Base-by-base conservation (phyloP, 37 sponge, comb jelly and placozoan species). In the Corticium candelabrum region DNA sequence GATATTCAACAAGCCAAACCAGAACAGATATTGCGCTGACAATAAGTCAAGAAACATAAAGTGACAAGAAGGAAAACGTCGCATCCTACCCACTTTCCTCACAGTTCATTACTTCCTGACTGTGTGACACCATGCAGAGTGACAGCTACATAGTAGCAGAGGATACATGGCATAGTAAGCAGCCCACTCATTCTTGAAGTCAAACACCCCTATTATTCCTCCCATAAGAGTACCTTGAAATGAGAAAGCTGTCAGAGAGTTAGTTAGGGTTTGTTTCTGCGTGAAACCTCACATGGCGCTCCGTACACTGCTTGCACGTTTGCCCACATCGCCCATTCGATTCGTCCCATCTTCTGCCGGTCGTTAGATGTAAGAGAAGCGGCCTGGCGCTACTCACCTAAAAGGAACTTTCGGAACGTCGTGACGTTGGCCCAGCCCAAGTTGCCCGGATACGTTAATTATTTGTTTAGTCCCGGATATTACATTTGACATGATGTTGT, bases 281-380 rank as follows among this genome's bases (percentile, higher is more conserved):
- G 62, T 11, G 11, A 27, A 11, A 11, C 62, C 21, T 11, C 62
- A 50, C 62, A 11, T 27, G 62, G 21, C 11, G 62, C 21, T 21
- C 15, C 11, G 62, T 27, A 50, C 15, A 50, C 62, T 11, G 62
- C 62, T 21, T 50, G 62, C 62, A 50, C 62, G 62, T 50, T 50
- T 21, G 62, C 62, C 62, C 62, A 50, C 11, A 50, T 50, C 15
- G 62, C 11, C 62, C 62, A 50, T 50, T 50, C 62, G 62, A 50
- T 50, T 50, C 62, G 62, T 27, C 62, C 62, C 62, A 50, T 50
- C n/a, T n/a, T n/a, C n/a, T n/a, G n/a, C n/a, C n/a, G n/a, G n/a
- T n/a, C n/a, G n/a, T n/a, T n/a, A n/a, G n/a, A n/a, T n/a, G n/a
- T n/a, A n/a, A n/a, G n/a, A n/a, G n/a, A n/a, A n/a, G n/a, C n/a